Percentiles rank a stretch among this genome's conserved stretches.
phyloP scores from a whole-genome alignment of 1,140 invertebrate genomes.

The Drosophila ercepeae region DNA sequence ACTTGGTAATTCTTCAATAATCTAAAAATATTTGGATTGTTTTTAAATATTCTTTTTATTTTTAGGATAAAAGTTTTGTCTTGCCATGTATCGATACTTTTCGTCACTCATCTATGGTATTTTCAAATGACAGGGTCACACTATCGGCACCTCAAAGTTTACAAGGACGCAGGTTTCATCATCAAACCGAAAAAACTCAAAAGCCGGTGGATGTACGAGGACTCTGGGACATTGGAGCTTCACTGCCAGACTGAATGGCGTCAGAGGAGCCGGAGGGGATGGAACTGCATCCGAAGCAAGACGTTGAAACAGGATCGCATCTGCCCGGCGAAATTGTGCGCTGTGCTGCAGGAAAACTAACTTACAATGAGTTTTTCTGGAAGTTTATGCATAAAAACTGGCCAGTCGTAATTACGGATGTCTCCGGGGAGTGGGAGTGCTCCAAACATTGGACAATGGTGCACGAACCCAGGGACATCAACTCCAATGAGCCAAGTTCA shows the following conservation, averaged over 20 bases:
- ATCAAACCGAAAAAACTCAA: background rate
- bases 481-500: constrained; percentile 25
- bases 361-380: constrained; percentile 85
- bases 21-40: no score
- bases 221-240: background rate
- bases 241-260: constrained; percentile 46
- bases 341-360: constrained; percentile 33
- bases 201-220: constrained; percentile 28
- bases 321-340: constrained; percentile 31
- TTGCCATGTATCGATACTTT: no score
- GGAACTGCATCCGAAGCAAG: constrained; percentile 20
- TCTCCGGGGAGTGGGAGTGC: constrained; percentile 87
- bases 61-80: no score
- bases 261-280: constrained; percentile 33
- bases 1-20: background rate
- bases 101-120: background rate
- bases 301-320: background rate
- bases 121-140: background rate
- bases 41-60: no score
- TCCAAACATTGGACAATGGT: constrained; percentile 85
- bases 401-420: constrained; percentile 87
- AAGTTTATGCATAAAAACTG: constrained; percentile 86
- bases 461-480: constrained; percentile 6
- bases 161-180: background rate
- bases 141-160: background rate